Conservation (phyloP, 1,140 invertebrate species). For the Ptiloglossa arizonensis region DNA sequence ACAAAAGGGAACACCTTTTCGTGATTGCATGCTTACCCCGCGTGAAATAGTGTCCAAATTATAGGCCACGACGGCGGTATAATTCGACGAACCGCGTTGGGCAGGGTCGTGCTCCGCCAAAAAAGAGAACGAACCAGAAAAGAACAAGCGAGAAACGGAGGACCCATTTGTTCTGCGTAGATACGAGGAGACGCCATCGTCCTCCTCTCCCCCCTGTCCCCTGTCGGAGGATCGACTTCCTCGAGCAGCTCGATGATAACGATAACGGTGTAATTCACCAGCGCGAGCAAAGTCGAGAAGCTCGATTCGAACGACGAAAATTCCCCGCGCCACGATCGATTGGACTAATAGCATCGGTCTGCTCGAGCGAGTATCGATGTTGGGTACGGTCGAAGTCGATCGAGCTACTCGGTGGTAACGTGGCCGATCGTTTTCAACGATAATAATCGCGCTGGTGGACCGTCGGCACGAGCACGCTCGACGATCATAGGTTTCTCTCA, state of each 20-base stretch:
- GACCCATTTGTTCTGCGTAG: slow-evolving; percentile 58
- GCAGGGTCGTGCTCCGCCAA: slow-evolving; percentile 54
- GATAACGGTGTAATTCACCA: background rate
- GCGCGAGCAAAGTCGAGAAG: background rate
- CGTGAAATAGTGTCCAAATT: slow-evolving; percentile 79
- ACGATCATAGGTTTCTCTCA: slow-evolving; percentile 53
- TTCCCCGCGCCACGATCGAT: background rate
- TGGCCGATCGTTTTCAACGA: slow-evolving; percentile 43
- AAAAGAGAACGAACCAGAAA: slow-evolving; percentile 56
- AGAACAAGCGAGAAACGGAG: slow-evolving; percentile 17
- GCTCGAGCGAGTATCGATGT: background rate
- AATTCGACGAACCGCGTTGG: slow-evolving; percentile 71
- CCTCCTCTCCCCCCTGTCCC: slow-evolving; percentile 1
- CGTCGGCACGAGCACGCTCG: background rate
- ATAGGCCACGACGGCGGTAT: slow-evolving; percentile 71
- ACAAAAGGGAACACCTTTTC: slow-evolving; percentile 75
- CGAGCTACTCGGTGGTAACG: background rate
- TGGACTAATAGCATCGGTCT: background rate
- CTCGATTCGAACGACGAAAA: slow-evolving; percentile 5
- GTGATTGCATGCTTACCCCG: slow-evolving; percentile 76
- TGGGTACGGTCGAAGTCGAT: background rate
- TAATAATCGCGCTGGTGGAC: slow-evolving; percentile 36
- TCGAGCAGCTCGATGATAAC: background rate
- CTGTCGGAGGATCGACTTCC: too few species aligned
- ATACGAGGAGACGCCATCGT: slow-evolving; percentile 43